A percentile compares a stretch with the other conserved stretches of the same genome.
Evolutionary conservation across 2,113 vertebrate genomes (phyloP).

Genomic region (Theristicus caerulescens): DNA sequence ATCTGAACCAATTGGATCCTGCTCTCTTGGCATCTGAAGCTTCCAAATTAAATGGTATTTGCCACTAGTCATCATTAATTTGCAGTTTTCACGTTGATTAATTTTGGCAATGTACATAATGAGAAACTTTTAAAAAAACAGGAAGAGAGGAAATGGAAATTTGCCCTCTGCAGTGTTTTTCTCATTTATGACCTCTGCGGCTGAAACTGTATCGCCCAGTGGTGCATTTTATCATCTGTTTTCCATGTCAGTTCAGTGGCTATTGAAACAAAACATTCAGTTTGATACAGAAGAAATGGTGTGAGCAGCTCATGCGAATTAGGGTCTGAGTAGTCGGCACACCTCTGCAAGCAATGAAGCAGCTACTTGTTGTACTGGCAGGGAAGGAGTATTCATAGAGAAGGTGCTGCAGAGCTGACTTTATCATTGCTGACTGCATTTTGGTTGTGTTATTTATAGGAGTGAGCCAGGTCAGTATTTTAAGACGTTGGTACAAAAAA

Average conservation of each 20-base stretch:
- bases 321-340: not conserved
- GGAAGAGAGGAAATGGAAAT: slow-evolving; percentile 59
- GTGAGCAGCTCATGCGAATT: not conserved
- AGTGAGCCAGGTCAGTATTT: not conserved
- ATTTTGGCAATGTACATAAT: slow-evolving; percentile 41
- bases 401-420: not conserved
- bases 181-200: slow-evolving; percentile 20
- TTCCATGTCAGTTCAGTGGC: not conserved
- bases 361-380: not conserved
- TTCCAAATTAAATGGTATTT: slow-evolving; percentile 19
- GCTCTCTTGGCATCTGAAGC: not conserved
- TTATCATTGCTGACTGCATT: not conserved
- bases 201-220: not conserved
- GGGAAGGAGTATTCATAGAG: not conserved
- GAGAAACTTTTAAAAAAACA: slow-evolving; percentile 10
- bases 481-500: not conserved
- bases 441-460: not conserved
- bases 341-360: not conserved
- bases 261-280: slow-evolving; percentile 9
- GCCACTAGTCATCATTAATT: not conserved
- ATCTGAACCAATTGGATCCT: not conserved
- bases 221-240: slow-evolving; percentile 41
- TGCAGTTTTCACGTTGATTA: slow-evolving; percentile 30
- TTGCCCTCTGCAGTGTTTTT: slow-evolving; percentile 25
- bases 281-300: not conserved